Base-by-base conservation (phyloP, 1,140 invertebrate genomes). In the Contarinia nasturtii region DNA sequence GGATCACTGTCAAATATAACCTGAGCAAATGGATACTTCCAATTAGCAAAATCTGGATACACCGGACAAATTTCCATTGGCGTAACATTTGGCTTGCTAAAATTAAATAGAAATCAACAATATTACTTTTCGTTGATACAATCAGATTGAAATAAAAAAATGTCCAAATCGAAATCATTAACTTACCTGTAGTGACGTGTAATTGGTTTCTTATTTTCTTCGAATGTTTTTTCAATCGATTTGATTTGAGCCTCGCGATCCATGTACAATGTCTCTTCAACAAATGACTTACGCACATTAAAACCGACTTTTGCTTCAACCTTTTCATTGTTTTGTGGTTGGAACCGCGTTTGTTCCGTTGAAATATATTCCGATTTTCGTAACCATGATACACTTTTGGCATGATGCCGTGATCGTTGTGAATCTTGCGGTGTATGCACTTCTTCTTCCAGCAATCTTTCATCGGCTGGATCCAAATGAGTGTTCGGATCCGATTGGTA, bases 1-100 rank as follows among this genome's bases (percentile, higher is more conserved):
- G 94, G 94, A 71, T 98, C 94, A 7, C 90, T 89, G 65, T 98
- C 94, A 65, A 98, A 98, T 57, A 97, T 95, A 53, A 96, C 91
- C 71, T 98, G 91, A 50, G 92, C 91, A 70, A 89, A 97, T 19
- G 91, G 90, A 73, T 92, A 94, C 58, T 92, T 92, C 92, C 93
- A 98, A 51, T 92, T 70, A 55, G 86, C 81, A 63, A 96, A 97
- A 66, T 98, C 94, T 33, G 94, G 94, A 69, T 82, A 94, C 15
- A 98, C 73, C 12, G 86, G 77, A 50, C 90, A 69, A 43, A 90
- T 69, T 67, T 96, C 90, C 14, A 95, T 78, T n/a, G 92, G 84
- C 20, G 76, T 75, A 43, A 98, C 87, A 60, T 86, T 88, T 10
- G 90, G 83, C 68, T 98, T 98, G 49, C 71, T 43, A 19, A 12